Evolutionary conservation across 2,797 vertebrate genomes (phyloP), one percentile per base, ranked within the genome.

Genomic region (Uromys caudimaculatus): DNA sequence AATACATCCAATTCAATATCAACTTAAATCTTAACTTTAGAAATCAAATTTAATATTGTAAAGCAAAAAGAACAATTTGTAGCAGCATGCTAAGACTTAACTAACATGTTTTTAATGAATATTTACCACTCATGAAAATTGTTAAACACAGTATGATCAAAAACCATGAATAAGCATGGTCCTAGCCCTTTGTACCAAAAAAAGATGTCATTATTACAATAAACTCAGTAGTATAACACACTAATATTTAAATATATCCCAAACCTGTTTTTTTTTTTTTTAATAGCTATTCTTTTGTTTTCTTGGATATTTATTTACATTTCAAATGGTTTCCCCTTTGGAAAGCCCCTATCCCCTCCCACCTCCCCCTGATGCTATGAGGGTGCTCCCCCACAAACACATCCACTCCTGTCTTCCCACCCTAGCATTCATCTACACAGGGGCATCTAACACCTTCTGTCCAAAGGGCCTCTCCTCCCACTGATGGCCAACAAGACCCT

Each of bases 71-170:
- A 96, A 86, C 10, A 27, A 93, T 50, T 82, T 86, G 12, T 6
- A 95, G 24, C 38, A 96, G 21, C 41, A 96, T 75, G 1, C 88
- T 41, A 17, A 90, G 89, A 95, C 79, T 69, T 56, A 96, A 79
- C 54, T 29, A 76, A 77, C 8, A 91, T 78, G 56, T 76, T 93
- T 67, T 83, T 60, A 87, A 4, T 56, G 41, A 95, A 92, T 77
- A 90, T 69, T 89, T 83, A 93, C 24, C 64, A 62, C 44, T 64
- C 64, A 89, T 54, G 58, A 52, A 38, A 95, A 94, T 69, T 92
- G 13, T 58, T 88, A 58, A 44, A 24, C 14, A 83, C 3, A 89
- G 29, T 27, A 91, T 35, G 73, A 76, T 38, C 11, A 56, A 73
- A 89, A 91, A 93, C 21, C 50, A 87, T 62, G 29, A 82, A 73